A percentile compares a stretch with the other conserved stretches of the same genome.
Evolutionary conservation across 2,888 invertebrate genomes (phyloP).

Genomic region (Tanypteryx hageni): DNA sequence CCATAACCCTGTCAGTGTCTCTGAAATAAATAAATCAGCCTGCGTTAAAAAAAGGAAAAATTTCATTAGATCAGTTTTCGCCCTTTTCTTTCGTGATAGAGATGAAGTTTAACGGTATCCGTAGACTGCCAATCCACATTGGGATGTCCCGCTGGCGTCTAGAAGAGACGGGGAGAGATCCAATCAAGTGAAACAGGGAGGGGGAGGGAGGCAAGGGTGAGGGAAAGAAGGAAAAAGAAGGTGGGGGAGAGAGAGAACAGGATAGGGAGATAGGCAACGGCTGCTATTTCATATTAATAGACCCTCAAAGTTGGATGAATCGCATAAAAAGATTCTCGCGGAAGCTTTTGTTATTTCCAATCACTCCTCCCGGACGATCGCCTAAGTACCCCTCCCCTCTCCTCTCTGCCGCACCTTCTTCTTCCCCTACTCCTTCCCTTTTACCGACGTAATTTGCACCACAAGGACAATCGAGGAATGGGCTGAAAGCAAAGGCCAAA

Average conservation of each 20-base stretch:
- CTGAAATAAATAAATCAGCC: too few species aligned
- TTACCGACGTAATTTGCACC: neutral
- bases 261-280: neutral
- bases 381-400: neutral
- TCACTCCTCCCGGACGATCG: neutral
- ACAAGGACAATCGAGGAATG: slow-evolving; percentile 53
- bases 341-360: slow-evolving; percentile 22
- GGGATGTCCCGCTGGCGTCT: too few species aligned
- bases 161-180: too few species aligned
- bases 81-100: too few species aligned
- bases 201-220: too few species aligned
- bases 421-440: neutral
- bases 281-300: too few species aligned
- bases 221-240: neutral
- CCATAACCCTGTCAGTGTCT: too few species aligned
- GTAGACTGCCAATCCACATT: too few species aligned
- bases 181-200: too few species aligned
- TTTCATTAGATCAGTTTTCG: too few species aligned
- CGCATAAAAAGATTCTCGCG: neutral
- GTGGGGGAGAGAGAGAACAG: neutral
- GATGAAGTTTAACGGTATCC: too few species aligned
- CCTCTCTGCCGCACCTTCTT: neutral
- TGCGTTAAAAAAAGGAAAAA: too few species aligned
- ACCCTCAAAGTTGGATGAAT: neutral
- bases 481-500: slow-evolving; percentile 43